Percentiles rank a stretch among this genome's conserved stretches.
phyloP scores from a whole-genome alignment of 2,888 invertebrate species.

The Thymelicus lineola region DNA sequence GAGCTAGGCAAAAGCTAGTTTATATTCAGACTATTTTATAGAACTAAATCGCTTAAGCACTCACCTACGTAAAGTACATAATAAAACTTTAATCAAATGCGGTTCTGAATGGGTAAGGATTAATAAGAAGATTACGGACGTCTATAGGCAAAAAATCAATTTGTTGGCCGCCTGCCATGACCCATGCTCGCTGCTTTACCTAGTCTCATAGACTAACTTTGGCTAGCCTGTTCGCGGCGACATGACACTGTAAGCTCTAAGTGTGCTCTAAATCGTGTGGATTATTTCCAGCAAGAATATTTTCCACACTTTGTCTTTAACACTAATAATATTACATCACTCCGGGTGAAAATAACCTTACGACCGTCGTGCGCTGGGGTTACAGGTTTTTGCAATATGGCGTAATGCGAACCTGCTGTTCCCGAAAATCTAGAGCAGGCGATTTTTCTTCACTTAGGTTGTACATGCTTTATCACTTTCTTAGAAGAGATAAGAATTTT shows the following conservation, averaged over 20 bases:
- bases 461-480: conserved; percentile 16
- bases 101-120: conserved; percentile 39
- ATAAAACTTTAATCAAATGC: background rate
- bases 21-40: too few relatives aligned
- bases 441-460: conserved; percentile 1
- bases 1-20: too few relatives aligned
- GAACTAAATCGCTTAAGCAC: background rate
- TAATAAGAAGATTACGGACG: conserved; percentile 45
- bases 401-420: conserved; percentile 16
- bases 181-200: conserved; percentile 41
- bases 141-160: conserved; percentile 61
- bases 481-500: background rate
- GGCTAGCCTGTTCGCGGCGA: conserved; percentile 23
- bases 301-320: background rate
- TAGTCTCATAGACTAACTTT: too few relatives aligned
- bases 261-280: conserved; percentile 11
- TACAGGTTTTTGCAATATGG: conserved; percentile 7
- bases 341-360: background rate
- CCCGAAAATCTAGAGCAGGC: conserved; percentile 16
- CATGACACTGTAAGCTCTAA: background rate
- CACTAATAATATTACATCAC: background rate
- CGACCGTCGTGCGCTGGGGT: background rate
- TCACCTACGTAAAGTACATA: conserved; percentile 5
- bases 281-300: conserved; percentile 14
- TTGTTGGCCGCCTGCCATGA: conserved; percentile 60